phyloP scores from a whole-genome alignment of 1,140 invertebrate species.

The Drosophila grimshawi region DNA sequence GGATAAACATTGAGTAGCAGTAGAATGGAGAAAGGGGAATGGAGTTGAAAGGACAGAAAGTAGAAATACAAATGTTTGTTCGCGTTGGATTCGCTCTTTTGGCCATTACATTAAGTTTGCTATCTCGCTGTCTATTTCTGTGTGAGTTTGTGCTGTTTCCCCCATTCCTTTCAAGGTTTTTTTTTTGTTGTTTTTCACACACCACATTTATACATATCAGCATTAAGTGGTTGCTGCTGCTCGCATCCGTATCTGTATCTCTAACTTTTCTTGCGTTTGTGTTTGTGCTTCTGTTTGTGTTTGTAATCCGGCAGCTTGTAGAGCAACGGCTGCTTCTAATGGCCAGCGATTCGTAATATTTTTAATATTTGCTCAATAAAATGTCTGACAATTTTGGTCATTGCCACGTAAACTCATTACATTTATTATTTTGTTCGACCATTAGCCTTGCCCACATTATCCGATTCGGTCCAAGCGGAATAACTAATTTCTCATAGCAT shows the following conservation, averaged over 20 bases:
- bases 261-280: constrained; percentile 9
- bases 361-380: constrained; percentile 82
- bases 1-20: constrained; percentile 30
- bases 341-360: constrained; percentile 80
- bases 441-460: constrained; percentile 31
- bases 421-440: constrained; percentile 65
- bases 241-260: constrained; percentile 39
- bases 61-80: constrained; percentile 62
- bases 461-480: constrained; percentile 26
- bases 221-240: constrained; percentile 60
- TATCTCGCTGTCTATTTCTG: constrained; percentile 39
- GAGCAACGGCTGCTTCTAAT: constrained; percentile 73
- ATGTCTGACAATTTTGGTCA: constrained; percentile 73
- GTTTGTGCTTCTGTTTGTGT: constrained; percentile 11
- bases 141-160: constrained; percentile 33
- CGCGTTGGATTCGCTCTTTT: constrained; percentile 50
- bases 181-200: constrained; percentile 10
- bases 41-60: constrained; percentile 31
- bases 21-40: constrained; percentile 9
- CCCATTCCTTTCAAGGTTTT: constrained; percentile 4
- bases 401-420: constrained; percentile 77
- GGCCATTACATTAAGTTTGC: constrained; percentile 76
- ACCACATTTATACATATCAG: constrained; percentile 60
- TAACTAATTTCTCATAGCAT: constrained; percentile 8
- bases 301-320: constrained; percentile 24